Base-by-base conservation (phyloP, 2,113 vertebrate genomes). In the Bubo scandiacus region DNA sequence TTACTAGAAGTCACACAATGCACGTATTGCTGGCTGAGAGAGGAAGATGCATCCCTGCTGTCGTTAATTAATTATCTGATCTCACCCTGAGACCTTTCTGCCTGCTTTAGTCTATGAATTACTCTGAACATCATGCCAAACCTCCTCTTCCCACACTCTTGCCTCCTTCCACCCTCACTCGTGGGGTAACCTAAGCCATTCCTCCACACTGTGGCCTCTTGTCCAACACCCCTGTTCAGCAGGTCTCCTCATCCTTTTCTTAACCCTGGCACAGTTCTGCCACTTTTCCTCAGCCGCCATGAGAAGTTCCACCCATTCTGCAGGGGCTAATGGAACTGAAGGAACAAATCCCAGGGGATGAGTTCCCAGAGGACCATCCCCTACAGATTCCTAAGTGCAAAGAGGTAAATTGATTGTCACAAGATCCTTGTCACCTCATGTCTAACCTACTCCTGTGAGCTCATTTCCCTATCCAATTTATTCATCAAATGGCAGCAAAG, bases 51-150 rank as follows among this genome's bases (percentile, higher is more conserved):
- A 92, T 90, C 63, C 58, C 83, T 75, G 40, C 14, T 66, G 91
- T 55, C 25, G 3, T 90, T 91, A 96, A 93, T 97, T 97, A 97
- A 97, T 97, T 97, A 97, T 86, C 91, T 94, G 88, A 97, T 92
- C 77, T 97, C 59, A 55, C 61, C 57, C 78, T 52, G 71, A 96
- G 89, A 84, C 77, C 58, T 93, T 89, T 61, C 79, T 90, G 77
- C 87, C 96, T 89, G 67, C 94, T 96, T 96, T 87, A 94, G 57
- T 90, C 91, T 83, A 78, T 70, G 62, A 95, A 91, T 86, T 80
- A 80, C 83, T 95, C 68, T 65, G 80, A 91, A 73, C 26, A 83
- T 43, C 34, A 30, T 12, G 32, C n/a, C 87, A 87, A 87, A 71
- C 42, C 94, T 88, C 42, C 29, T 92, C 55, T 63, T 57, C 32